phyloP scores from a whole-genome alignment of 2,888 invertebrate species.

The Amblyjoppa proteus region DNA sequence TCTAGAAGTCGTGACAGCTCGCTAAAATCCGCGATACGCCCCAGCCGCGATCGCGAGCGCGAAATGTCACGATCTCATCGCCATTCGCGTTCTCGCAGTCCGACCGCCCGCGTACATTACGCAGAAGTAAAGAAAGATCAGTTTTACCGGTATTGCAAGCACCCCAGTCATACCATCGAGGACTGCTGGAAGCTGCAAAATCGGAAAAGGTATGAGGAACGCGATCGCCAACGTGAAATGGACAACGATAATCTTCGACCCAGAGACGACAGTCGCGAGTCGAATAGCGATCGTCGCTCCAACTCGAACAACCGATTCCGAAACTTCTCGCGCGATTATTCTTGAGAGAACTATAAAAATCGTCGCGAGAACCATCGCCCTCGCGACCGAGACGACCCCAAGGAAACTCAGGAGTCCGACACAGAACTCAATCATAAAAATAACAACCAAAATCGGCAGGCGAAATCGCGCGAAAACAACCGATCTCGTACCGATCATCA shows the following conservation, averaged over 20 bases:
- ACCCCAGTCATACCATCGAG: too few relatives aligned
- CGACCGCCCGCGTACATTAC: background rate
- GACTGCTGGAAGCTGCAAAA: slow-evolving; percentile 14
- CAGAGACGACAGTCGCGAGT: background rate
- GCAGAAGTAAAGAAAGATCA: background rate
- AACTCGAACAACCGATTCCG: background rate
- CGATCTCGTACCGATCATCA: too few relatives aligned
- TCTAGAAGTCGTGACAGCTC: too few relatives aligned
- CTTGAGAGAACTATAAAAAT: background rate
- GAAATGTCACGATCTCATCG: background rate
- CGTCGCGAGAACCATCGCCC: background rate
- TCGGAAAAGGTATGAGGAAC: background rate
- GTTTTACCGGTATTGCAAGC: background rate
- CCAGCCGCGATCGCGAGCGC: background rate
- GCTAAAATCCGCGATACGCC: background rate
- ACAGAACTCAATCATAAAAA: background rate
- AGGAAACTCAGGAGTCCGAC: background rate
- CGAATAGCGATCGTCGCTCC: background rate
- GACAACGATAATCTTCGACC: too few relatives aligned
- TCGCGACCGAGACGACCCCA: background rate
- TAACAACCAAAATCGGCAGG: too few relatives aligned
- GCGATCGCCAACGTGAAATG: background rate
- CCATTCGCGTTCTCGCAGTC: background rate
- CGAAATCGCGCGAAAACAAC: too few relatives aligned
- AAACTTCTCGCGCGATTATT: background rate